These are phyloP conservation scores for Muraenolepis orangiensis DNA, from an alignment of 2,797 vertebrate species.

Conservation along the genomic window DNA sequence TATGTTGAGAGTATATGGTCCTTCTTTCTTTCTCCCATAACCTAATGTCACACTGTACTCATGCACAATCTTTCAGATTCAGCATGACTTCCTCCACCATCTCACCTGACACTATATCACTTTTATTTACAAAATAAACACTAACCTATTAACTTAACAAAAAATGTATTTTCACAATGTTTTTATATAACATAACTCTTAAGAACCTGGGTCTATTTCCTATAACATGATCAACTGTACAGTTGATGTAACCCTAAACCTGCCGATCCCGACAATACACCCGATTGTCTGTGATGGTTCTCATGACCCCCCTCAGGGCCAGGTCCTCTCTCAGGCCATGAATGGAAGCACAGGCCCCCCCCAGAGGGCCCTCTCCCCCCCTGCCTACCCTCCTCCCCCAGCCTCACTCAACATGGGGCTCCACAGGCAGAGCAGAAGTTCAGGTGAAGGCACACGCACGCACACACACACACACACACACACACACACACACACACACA, in stretches of 20 bases:
- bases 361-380: conserved; percentile 89
- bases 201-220: background rate
- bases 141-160: background rate
- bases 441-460: conserved; percentile 76
- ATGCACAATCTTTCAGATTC: conserved; percentile 29
- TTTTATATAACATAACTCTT: background rate
- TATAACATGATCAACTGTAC: background rate
- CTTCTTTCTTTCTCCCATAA: conserved; percentile 11
- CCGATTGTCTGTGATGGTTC: background rate
- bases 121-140: background rate
- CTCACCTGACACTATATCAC: background rate
- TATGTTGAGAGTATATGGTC: conserved; percentile 25
- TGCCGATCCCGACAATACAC: background rate
- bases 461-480: background rate
- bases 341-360: conserved; percentile 85
- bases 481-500: background rate
- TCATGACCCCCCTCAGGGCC: conserved; percentile 71
- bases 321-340: conserved; percentile 80
- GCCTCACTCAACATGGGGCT: conserved; percentile 80
- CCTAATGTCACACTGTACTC: conserved; percentile 41
- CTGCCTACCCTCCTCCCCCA: conserved; percentile 83
- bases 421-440: conserved; percentile 80
- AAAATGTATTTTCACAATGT: background rate
- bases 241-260: background rate
- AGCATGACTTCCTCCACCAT: conserved; percentile 29